phyloP scores from a whole-genome alignment of 2,888 invertebrate genomes.

The Thymelicus lineola region DNA sequence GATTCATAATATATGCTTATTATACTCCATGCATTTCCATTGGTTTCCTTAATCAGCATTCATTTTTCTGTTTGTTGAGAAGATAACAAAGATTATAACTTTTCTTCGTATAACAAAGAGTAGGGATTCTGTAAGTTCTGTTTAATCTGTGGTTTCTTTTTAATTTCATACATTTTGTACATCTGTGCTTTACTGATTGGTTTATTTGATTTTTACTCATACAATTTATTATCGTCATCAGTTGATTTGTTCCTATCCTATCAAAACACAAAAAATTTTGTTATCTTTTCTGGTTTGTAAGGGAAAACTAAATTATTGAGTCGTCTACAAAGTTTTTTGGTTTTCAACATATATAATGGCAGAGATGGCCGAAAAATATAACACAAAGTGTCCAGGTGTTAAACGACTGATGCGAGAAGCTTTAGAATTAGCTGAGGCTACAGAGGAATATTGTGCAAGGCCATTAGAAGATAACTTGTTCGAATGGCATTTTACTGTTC shows the following conservation, averaged over 20 bases:
- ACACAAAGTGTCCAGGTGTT: constrained; percentile 90
- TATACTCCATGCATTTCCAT: too few species aligned
- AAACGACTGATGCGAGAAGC: constrained; percentile 97
- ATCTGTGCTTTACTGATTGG: constrained; percentile 46
- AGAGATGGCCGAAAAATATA: constrained; percentile 79
- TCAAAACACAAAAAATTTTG: constrained; percentile 17
- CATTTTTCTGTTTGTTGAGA: too few species aligned
- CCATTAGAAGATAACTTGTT: constrained; percentile 98
- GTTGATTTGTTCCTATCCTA: constrained; percentile 25
- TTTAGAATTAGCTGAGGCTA: constrained; percentile 92
- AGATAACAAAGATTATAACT: too few species aligned
- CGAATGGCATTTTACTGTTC: constrained; percentile 98
- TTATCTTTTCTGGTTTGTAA: constrained; percentile 21
- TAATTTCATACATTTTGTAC: constrained; percentile 7
- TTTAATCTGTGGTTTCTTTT: too few species aligned
- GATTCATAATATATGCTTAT: too few species aligned
- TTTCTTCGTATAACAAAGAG: too few species aligned
- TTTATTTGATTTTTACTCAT: constrained; percentile 24
- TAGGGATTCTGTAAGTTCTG: too few species aligned
- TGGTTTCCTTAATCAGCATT: too few species aligned
- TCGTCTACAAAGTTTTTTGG: constrained; percentile 9
- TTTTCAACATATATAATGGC: constrained; percentile 55
- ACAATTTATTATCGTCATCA: constrained; percentile 31
- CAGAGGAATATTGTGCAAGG: constrained; percentile 95
- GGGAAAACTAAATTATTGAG: constrained; percentile 17